phyloP scores from a whole-genome alignment of 2,797 vertebrate genomes.

The Propithecus deckenii region DNA sequence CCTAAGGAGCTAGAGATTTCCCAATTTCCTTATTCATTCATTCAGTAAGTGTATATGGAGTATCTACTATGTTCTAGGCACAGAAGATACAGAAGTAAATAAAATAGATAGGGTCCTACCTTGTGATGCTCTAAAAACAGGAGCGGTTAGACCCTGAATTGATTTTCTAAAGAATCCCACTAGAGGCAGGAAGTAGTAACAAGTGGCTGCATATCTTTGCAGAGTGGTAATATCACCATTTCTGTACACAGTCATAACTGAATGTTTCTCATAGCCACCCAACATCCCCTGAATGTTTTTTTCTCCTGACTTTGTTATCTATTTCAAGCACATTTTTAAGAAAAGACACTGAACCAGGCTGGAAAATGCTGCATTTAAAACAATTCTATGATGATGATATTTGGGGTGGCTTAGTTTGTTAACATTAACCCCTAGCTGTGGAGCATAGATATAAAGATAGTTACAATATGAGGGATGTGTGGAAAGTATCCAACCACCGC shows the following conservation, averaged over 20 bases:
- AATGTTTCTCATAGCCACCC: not conserved
- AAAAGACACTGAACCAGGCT: not conserved
- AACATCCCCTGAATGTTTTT: not conserved
- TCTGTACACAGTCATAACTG: not conserved
- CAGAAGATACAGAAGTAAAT: not conserved
- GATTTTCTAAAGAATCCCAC: not conserved
- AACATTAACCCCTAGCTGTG: not conserved
- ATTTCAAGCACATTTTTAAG: conserved; percentile 10
- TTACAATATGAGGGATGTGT: not conserved
- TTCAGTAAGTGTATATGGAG: not conserved
- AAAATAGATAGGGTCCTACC: not conserved
- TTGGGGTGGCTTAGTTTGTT: not conserved
- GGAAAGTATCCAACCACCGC: no score
- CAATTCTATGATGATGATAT: not conserved
- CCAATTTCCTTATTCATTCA: not conserved
- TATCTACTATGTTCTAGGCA: not conserved
- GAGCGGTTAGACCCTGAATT: not conserved
- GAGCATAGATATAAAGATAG: not conserved
- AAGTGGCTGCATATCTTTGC: not conserved
- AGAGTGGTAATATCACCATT: not conserved
- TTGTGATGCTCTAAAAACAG: not conserved
- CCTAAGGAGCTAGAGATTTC: not conserved
- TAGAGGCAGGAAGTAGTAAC: not conserved
- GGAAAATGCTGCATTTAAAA: not conserved
- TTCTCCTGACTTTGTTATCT: not conserved